A percentile compares a stretch with the other conserved stretches of the same genome.
Conservation (phyloP, 2,797 vertebrate genomes). For the Triplophysa bombifrons region DNA sequence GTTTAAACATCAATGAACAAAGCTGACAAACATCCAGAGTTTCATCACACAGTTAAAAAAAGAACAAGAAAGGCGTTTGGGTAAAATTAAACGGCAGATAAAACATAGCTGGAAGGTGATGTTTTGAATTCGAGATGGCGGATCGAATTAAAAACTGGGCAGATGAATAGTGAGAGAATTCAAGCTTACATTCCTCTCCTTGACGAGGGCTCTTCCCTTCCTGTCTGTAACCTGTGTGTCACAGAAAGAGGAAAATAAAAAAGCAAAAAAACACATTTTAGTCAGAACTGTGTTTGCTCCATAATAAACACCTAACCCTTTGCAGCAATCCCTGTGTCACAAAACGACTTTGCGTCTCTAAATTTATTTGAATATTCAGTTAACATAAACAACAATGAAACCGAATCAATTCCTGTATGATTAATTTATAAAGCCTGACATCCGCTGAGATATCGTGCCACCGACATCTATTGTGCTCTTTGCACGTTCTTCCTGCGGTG, state of each 20-base stretch:
- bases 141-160: slow-evolving; percentile 16
- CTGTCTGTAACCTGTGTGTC: slow-evolving; percentile 28
- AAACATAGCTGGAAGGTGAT: slow-evolving; percentile 26
- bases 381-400: slow-evolving; percentile 3
- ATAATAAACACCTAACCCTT: slow-evolving; percentile 3
- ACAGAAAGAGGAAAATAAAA: slow-evolving; percentile 36
- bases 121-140: slow-evolving; percentile 2
- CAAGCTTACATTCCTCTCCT: slow-evolving; percentile 35
- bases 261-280: slow-evolving; percentile 11
- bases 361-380: background rate
- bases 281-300: background rate
- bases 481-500: slow-evolving; percentile 21
- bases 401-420: background rate
- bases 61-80: slow-evolving; percentile 12
- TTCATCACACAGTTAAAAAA: slow-evolving; percentile 12
- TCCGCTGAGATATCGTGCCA: slow-evolving; percentile 9
- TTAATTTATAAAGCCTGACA: slow-evolving; percentile 10
- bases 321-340: background rate
- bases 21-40: background rate
- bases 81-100: slow-evolving; percentile 6
- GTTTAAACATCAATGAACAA: background rate
- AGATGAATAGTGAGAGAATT: slow-evolving; percentile 28
- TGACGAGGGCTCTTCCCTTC: slow-evolving; percentile 41
- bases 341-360: background rate
- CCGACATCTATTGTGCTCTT: background rate